A percentile compares a stretch with the other conserved stretches of the same genome.
Evolutionary conservation across 2,797 vertebrate species (phyloP).

Genomic region (Potorous gilbertii): DNA sequence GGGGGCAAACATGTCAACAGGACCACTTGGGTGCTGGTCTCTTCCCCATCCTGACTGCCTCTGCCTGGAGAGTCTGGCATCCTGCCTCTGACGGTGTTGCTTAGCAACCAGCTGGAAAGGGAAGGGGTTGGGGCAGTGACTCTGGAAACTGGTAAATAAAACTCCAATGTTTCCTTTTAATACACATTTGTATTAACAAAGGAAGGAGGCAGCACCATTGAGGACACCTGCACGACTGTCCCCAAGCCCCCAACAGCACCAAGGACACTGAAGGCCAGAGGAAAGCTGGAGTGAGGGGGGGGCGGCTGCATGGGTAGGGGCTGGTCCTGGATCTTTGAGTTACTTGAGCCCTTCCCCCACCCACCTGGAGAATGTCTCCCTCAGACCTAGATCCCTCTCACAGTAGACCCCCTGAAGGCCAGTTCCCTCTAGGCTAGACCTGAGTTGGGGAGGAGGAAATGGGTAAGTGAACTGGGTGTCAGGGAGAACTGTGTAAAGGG

Average conservation of each 20-base stretch:
- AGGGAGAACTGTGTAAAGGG: background rate
- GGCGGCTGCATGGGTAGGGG: background rate
- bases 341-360: background rate
- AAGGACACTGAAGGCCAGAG: background rate
- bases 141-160: background rate
- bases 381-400: background rate
- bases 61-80: background rate
- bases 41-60: background rate
- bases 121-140: background rate
- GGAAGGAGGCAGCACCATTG: background rate
- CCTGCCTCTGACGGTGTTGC: background rate
- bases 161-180: background rate
- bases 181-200: constrained; percentile 7
- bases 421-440: background rate
- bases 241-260: background rate
- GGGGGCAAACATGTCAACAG: background rate
- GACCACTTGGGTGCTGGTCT: background rate
- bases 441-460: background rate
- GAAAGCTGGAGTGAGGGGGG: background rate
- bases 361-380: background rate
- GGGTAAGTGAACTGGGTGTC: background rate
- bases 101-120: background rate
- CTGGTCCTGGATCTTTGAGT: background rate
- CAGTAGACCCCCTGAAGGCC: background rate
- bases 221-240: background rate